A percentile compares a stretch with the other conserved stretches of the same genome.
Conservation (phyloP, 2,888 invertebrate genomes). For the Epinotia bilunana region DNA sequence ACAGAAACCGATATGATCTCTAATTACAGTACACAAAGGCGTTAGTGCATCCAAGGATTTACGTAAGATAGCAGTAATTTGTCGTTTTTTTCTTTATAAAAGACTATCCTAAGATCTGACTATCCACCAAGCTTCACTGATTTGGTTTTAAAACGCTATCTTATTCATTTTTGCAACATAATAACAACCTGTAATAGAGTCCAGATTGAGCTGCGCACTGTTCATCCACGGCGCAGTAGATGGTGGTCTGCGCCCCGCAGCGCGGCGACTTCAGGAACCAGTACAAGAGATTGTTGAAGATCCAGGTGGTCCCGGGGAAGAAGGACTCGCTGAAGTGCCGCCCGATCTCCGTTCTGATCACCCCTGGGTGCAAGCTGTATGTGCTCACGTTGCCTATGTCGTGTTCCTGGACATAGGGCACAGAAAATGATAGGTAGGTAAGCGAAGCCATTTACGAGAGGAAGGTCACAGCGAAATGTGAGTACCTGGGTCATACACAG, state of each 20-base stretch:
- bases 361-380: conserved; percentile 87
- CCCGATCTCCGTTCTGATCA: conserved; percentile 86
- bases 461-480: too few species aligned
- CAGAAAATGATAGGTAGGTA: background rate
- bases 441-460: background rate
- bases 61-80: too few species aligned
- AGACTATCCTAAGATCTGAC: too few species aligned
- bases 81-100: too few species aligned
- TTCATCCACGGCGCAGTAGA: conserved; percentile 88
- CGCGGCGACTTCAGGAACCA: conserved; percentile 83
- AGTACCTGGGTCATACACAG: too few species aligned
- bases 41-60: too few species aligned
- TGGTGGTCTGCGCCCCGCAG: conserved; percentile 89
- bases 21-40: too few species aligned
- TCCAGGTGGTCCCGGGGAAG: conserved; percentile 61
- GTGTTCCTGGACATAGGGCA: conserved; percentile 58
- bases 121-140: too few species aligned
- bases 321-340: conserved; percentile 80
- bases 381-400: conserved; percentile 78
- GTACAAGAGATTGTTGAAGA: conserved; percentile 64
- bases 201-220: conserved; percentile 84
- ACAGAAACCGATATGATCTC: too few species aligned
- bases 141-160: too few species aligned
- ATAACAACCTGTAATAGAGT: conserved; percentile 77
- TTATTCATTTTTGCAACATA: too few species aligned